A percentile compares a stretch with the other conserved stretches of the same genome.
Conservation (phyloP, 2,888 invertebrate genomes). For the Leptopilina drosophilae region DNA sequence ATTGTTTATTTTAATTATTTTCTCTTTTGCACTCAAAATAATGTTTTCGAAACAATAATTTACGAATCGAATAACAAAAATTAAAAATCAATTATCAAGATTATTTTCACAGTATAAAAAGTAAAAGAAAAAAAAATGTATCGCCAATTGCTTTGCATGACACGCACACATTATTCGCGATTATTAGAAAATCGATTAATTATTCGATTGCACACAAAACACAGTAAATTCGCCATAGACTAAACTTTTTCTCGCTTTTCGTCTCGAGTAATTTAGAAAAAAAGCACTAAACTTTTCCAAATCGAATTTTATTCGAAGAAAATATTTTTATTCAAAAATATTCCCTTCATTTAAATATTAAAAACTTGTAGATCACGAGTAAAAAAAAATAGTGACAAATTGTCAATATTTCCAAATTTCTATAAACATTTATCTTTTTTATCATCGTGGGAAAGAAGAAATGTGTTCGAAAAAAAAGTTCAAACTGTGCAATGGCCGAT, state of each 20-base stretch:
- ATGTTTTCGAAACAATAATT: too few relatives aligned
- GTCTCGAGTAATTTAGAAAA: conserved; percentile 22
- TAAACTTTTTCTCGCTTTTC: conserved; percentile 28
- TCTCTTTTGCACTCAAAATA: not conserved
- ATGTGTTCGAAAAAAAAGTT: conserved; percentile 4
- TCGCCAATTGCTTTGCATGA: conserved; percentile 34
- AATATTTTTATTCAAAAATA: not conserved
- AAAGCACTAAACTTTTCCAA: conserved; percentile 5
- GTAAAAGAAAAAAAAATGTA: not conserved
- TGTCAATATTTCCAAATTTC: not conserved
- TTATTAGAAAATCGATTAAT: conserved; percentile 27
- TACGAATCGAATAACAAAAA: not conserved
- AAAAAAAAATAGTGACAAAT: not conserved
- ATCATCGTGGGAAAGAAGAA: conserved; percentile 31
- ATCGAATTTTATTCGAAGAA: too few relatives aligned
- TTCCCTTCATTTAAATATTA: too few relatives aligned
- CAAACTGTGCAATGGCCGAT: conserved; percentile 35
- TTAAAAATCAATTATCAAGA: not conserved
- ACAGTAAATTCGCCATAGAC: conserved; percentile 33
- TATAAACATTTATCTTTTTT: not conserved
- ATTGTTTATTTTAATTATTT: not conserved
- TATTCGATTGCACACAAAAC: conserved; percentile 37
- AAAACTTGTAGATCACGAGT: too few relatives aligned
- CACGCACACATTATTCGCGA: conserved; percentile 22
- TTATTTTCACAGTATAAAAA: not conserved